phyloP scores from a whole-genome alignment of 2,113 vertebrate genomes.

The Beaufortia kweichowensis region DNA sequence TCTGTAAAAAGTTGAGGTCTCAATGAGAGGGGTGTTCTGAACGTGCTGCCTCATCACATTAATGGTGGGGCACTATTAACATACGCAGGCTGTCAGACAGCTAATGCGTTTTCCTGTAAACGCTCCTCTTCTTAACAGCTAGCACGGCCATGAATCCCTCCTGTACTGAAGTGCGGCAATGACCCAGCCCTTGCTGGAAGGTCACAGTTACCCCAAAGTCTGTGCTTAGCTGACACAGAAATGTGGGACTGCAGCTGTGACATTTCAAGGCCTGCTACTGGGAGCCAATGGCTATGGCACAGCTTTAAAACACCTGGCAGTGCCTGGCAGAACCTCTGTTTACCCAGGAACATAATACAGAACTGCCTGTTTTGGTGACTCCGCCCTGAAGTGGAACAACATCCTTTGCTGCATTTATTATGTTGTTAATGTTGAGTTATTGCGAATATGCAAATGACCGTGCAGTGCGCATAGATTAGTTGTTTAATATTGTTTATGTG shows the following conservation, averaged over 20 bases:
- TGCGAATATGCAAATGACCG: neutral
- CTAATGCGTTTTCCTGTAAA: constrained; percentile 66
- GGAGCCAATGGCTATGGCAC: constrained; percentile 4
- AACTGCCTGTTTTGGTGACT: neutral
- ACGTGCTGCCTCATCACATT: constrained; percentile 39
- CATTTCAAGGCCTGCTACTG: constrained; percentile 21
- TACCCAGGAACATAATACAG: constrained; percentile 3
- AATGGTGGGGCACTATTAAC: constrained; percentile 60
- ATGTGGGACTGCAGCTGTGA: constrained; percentile 2
- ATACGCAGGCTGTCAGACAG: constrained; percentile 58
- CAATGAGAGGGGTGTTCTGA: constrained; percentile 48
- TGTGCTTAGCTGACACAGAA: neutral
- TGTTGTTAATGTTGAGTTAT: neutral
- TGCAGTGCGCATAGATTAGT: neutral
- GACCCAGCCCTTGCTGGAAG: constrained; percentile 67
- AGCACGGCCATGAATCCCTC: constrained; percentile 57
- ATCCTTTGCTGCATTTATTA: neutral
- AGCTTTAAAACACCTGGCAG: constrained; percentile 26
- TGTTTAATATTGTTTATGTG: neutral
- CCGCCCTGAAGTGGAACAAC: neutral
- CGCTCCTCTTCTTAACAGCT: constrained; percentile 48
- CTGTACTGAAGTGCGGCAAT: constrained; percentile 61
- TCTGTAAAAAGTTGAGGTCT: constrained; percentile 38
- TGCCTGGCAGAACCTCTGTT: constrained; percentile 1
- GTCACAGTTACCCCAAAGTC: constrained; percentile 56